Base-by-base conservation (phyloP, 2,797 vertebrate genomes). In the Apogon talboti region DNA sequence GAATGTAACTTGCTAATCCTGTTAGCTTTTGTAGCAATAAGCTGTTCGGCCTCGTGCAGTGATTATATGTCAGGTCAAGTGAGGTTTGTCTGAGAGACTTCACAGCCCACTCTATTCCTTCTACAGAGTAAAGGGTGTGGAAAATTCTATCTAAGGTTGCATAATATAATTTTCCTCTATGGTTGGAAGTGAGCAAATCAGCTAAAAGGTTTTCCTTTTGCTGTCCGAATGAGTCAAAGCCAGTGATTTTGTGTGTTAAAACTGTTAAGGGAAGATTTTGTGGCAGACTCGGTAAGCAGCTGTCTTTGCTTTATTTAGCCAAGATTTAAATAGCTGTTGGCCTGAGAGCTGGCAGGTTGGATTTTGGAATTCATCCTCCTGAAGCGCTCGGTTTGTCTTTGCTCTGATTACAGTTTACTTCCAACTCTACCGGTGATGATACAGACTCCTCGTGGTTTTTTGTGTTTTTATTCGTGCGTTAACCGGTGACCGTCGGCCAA, bases 261-360 rank as follows among this genome's bases (percentile, higher is more conserved):
- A 45, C 48, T 65, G 49, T 53, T 60, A 67, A 72, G 64, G 65
- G 71, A 75, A 58, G 48, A 53, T 72, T 37, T 43, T 53, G 47
- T 50, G 49, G 47, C 57, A 56, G 40, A 50, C 55, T 66, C 44
- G 33, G 16, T 28, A 24, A 56, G 45, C 33, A 62, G 55, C 67
- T 59, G 66, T 44, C 41, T 54, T 66, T 57, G 14, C 58, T 73
- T 70, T 57, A 63, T 74, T 74, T 69, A 63, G 45, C 59, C 57
- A 70, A 53, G 62, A 64, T 61, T 75, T 57, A 76, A 78, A 73
- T 65, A 54, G 64, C 49, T 41, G 72, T 56, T 66, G 58, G 56
- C 48, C 63, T 11, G 12, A 37, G 38, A 79, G 50, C 43, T 55
- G 51, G 33, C 38, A 19, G 24, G 13, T 58, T 49, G 50, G 49